Evolutionary conservation across 2,797 vertebrate genomes (phyloP), one percentile per base, ranked within the genome.

Genomic region (Eleutherodactylus coqui): DNA sequence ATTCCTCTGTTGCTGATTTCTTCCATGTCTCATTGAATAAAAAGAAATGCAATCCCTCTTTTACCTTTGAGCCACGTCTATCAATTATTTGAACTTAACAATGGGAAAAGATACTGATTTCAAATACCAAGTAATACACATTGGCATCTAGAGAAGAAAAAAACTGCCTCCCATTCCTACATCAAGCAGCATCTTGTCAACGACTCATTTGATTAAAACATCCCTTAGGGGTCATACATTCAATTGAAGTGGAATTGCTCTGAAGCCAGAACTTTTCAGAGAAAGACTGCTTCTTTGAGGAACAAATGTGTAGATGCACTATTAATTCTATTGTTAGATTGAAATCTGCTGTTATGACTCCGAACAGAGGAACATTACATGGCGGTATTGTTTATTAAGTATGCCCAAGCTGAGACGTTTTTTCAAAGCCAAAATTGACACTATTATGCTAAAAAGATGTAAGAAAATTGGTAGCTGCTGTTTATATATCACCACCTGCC

Each of bases 171-270:
- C 32, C 27, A 21, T 38, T 70, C 47, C 34, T 69, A 29, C 69
- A 53, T 41, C 67, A 73, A 60, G 32, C 51, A 70, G 49, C 67
- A 73, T 85, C 77, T 79, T 79, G 84, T 80, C 76, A 79, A 55
- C 43, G n/a, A 45, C 84, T 80, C 45, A 34, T 79, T 62, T 85
- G 84, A 80, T 85, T 85, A 80, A 80, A 80, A 85, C 24, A 72
- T 73, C 24, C 77, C 77, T 17, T 34, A 75, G 67, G 36, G 70
- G 53, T 43, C 72, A 10, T 80, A 60, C 21, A 73, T 79, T 79
- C n/a, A 60, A 73, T 79, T 47, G 19, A 45, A 72, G 41, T n/a
- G 67, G 17, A 79, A 76, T 70, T 70, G 34, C 49, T 79, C 62
- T 80, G 27, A 58, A 73, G 53, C 38, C 41, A 53, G 62, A 60